These are phyloP conservation scores for Catocala nupta DNA, from an alignment of 2,888 invertebrate genomes.

Conservation along the genomic window DNA sequence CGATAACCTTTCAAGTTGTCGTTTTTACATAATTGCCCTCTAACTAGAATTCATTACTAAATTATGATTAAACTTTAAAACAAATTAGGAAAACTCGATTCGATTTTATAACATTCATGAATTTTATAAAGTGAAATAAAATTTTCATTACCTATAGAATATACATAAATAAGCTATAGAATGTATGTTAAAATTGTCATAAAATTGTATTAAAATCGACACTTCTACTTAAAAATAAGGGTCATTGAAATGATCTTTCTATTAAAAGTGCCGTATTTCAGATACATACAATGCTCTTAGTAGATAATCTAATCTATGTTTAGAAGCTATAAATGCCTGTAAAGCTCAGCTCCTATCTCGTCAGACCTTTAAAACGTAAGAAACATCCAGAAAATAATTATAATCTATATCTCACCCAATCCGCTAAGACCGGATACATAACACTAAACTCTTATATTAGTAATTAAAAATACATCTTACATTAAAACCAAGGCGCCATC, in stretches of 20 bases:
- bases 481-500: background rate
- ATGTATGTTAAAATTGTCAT: constrained; percentile 5
- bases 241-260: background rate
- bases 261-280: background rate
- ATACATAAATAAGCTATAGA: constrained; percentile 17
- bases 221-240: constrained; percentile 15
- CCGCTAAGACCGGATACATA: too few relatives aligned
- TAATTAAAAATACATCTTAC: too few relatives aligned
- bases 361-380: too few relatives aligned
- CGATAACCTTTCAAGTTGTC: constrained; percentile 55
- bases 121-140: constrained; percentile 17
- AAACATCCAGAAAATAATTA: too few relatives aligned
- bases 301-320: too few relatives aligned
- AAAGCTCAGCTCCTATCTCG: too few relatives aligned
- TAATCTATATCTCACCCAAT: too few relatives aligned
- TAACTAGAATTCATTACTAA: constrained; percentile 39
- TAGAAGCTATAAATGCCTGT: too few relatives aligned
- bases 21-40: constrained; percentile 43
- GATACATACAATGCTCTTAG: background rate
- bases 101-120: constrained; percentile 22
- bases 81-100: constrained; percentile 29
- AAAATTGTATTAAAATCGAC: constrained; percentile 12
- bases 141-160: constrained; percentile 10
- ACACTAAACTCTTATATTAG: too few relatives aligned
- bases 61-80: constrained; percentile 38